Percentiles rank a stretch among this genome's conserved stretches.
These are phyloP conservation scores for Cotesia vestalis DNA, from an alignment of 1,140 invertebrate genomes.

Conservation along the genomic window DNA sequence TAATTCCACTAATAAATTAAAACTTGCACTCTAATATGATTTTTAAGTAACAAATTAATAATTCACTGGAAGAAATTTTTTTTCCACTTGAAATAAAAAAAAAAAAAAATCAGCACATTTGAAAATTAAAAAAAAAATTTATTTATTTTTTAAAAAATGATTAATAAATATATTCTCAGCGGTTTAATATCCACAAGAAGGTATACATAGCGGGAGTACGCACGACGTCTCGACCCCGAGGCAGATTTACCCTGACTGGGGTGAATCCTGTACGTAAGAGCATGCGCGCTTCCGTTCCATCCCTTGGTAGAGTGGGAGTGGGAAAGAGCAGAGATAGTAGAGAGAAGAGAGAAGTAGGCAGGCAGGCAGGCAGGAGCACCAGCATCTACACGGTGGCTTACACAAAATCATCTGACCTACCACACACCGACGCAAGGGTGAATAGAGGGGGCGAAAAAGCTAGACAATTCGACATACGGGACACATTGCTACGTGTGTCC, in stretches of 20 bases:
- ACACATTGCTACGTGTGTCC: constrained; percentile 12
- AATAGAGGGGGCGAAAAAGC: constrained; percentile 28
- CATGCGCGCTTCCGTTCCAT: constrained; percentile 56
- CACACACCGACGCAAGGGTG: constrained; percentile 26
- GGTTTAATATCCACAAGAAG: constrained; percentile 45
- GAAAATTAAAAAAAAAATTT: background rate
- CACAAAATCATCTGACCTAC: constrained; percentile 43
- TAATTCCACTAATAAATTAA: no score
- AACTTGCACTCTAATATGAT: no score
- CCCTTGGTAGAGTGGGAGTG: constrained; percentile 30
- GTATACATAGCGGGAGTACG: constrained; percentile 45
- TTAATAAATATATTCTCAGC: constrained; percentile 20
- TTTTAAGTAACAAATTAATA: no score
- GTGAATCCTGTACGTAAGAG: constrained; percentile 58
- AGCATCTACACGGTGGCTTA: constrained; percentile 36
- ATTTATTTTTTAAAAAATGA: background rate
- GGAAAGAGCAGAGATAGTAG: background rate
- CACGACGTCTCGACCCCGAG: constrained; percentile 61
- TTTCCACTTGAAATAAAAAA: background rate
- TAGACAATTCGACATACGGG: constrained; percentile 33
- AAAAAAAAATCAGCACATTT: constrained; percentile 22
- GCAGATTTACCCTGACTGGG: constrained; percentile 65
- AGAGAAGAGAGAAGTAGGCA: no score
- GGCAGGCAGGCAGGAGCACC: constrained; percentile 6
- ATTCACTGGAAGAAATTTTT: no score